Percentiles rank a stretch among this genome's conserved stretches.
These are phyloP conservation scores for Notospermus geniculatus DNA, from an alignment of 1,140 invertebrate species.

Conservation along the genomic window DNA sequence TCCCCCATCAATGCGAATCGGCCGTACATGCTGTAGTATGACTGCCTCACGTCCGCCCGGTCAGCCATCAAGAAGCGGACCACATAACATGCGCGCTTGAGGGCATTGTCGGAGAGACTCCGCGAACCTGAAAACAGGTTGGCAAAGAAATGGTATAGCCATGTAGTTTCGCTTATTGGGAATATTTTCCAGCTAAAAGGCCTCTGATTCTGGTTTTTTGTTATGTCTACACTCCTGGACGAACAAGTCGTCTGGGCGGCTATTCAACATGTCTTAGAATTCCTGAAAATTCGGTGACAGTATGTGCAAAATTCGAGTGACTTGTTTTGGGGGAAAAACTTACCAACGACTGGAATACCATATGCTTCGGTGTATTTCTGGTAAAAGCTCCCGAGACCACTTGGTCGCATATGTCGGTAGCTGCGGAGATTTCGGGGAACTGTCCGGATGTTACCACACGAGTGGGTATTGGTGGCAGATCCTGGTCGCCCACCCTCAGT, in stretches of 20 bases:
- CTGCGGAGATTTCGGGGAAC: conserved; percentile 23
- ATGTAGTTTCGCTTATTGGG: too few relatives aligned
- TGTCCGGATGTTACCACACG: conserved; percentile 23
- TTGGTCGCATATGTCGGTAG: conserved; percentile 22
- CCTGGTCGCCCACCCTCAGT: conserved; percentile 22
- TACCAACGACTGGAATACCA: conserved; percentile 43
- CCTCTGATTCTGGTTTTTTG: too few relatives aligned
- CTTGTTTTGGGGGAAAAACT: neutral
- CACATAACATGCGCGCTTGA: conserved; percentile 39
- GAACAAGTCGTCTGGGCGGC: too few relatives aligned
- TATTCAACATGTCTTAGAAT: too few relatives aligned
- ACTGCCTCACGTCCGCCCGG: conserved; percentile 28
- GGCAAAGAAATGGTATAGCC: too few relatives aligned
- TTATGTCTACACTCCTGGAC: too few relatives aligned
- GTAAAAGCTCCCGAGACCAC: conserved; percentile 33
- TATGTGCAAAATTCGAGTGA: too few relatives aligned
- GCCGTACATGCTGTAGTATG: conserved; percentile 32
- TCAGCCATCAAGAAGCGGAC: conserved; percentile 40
- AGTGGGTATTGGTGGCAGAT: conserved; percentile 23
- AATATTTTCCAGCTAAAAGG: too few relatives aligned
- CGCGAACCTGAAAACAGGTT: conserved; percentile 13
- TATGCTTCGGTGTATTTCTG: conserved; percentile 46
- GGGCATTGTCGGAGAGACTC: conserved; percentile 29
- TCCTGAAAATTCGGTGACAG: too few relatives aligned
- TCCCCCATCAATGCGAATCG: conserved; percentile 33